Percentiles rank a stretch among this genome's conserved stretches.
phyloP scores from a whole-genome alignment of 1,140 invertebrate species.

The Arctopsyche grandis region DNA sequence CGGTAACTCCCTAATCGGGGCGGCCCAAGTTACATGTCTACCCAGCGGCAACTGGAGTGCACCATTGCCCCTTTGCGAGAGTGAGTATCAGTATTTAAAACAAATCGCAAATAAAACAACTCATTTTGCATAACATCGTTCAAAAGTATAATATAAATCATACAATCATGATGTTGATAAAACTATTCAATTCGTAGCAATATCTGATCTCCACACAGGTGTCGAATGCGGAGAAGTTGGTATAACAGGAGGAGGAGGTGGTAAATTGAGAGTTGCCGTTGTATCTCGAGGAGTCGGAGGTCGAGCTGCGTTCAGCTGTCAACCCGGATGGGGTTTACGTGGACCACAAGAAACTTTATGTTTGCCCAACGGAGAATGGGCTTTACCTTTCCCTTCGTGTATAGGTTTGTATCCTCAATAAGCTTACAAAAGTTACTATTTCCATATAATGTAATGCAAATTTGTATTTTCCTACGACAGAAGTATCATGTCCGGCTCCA shows the following conservation, averaged over 20 bases:
- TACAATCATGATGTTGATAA: constrained; percentile 28
- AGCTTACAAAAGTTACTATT: not conserved
- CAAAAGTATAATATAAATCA: not conserved
- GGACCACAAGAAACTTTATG: constrained; percentile 81
- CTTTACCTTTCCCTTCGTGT: constrained; percentile 77
- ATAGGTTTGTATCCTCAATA: constrained; percentile 66
- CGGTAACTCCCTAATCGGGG: constrained; percentile 83
- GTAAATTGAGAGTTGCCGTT: constrained; percentile 73
- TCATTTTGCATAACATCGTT: too few relatives aligned
- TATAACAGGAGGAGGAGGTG: constrained; percentile 56
- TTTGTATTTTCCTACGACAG: constrained; percentile 59
- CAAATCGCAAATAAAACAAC: too few relatives aligned
- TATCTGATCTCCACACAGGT: constrained; percentile 61
- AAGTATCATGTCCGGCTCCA: constrained; percentile 79
- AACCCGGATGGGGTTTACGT: constrained; percentile 79
- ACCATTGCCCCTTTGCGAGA: constrained; percentile 82
- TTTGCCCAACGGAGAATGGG: constrained; percentile 82
- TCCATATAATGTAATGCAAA: not conserved
- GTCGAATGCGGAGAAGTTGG: constrained; percentile 80
- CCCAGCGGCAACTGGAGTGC: constrained; percentile 87
- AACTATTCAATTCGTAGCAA: constrained; percentile 40
- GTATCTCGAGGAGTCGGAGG: constrained; percentile 81
- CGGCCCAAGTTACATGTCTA: constrained; percentile 75
- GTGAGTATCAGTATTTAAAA: constrained; percentile 64
- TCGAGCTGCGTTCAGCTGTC: constrained; percentile 80